phyloP scores from a whole-genome alignment of 2,797 vertebrate species.

The Percopsis omiscomaycus region DNA sequence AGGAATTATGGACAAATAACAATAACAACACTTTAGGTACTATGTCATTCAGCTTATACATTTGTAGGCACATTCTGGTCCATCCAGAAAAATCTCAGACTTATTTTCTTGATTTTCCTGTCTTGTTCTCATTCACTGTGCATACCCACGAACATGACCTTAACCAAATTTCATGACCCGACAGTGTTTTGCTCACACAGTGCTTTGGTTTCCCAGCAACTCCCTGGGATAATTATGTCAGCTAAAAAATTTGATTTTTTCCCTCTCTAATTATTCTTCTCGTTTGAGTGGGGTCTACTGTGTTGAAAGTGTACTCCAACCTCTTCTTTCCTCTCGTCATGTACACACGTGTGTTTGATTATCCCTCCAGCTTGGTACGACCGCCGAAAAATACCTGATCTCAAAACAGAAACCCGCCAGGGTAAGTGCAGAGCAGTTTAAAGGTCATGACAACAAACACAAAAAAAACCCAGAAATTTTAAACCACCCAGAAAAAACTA shows the following conservation, averaged over 20 bases:
- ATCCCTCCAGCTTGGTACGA: constrained; percentile 43
- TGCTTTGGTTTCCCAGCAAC: constrained; percentile 36
- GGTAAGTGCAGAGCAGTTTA: constrained; percentile 52
- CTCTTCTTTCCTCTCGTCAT: constrained; percentile 27
- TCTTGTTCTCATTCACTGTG: too few relatives aligned
- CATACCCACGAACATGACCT: constrained; percentile 17
- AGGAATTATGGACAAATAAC: not conserved
- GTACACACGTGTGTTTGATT: constrained; percentile 52
- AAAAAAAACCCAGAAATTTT: not conserved
- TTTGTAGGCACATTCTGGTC: too few relatives aligned
- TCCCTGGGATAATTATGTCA: constrained; percentile 47
- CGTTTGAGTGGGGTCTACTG: constrained; percentile 48
- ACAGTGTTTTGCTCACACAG: constrained; percentile 38
- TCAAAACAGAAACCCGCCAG: constrained; percentile 47
- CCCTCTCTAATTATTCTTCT: constrained; percentile 14
- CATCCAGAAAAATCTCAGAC: too few relatives aligned
- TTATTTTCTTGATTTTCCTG: too few relatives aligned
- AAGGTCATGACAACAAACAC: constrained; percentile 37
- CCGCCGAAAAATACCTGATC: constrained; percentile 50
- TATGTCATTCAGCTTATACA: constrained; percentile 1
- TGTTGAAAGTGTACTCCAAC: constrained; percentile 57
- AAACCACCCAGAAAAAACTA: constrained; percentile 3
- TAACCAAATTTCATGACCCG: constrained; percentile 19
- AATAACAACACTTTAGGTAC: constrained; percentile 1
- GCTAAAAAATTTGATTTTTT: too few relatives aligned